Base-by-base conservation (phyloP, 1,140 invertebrate genomes). In the Caenorhabditis remanei region DNA sequence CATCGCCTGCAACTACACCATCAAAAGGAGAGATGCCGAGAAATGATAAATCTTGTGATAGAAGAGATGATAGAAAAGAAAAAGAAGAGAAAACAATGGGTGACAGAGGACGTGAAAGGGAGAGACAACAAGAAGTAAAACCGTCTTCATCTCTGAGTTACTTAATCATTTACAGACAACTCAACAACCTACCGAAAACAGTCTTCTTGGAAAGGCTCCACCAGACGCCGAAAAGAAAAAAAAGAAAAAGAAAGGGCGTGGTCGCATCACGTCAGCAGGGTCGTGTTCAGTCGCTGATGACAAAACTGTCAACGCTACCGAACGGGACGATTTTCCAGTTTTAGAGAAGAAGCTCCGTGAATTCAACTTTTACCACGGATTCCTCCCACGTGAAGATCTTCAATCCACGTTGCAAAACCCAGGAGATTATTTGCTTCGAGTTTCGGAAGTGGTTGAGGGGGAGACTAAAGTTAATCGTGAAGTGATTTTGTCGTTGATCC, bases 331-430 rank as follows among this genome's bases (percentile, higher is more conserved):
- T 58, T 63, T 63, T 40, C 61, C 11, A 7, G 61, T 40, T 63
- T 71, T 71, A 40, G 82, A 63, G 55, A 85, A 85, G 86, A 67
- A 40, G 48, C 82, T 87, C 9, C 40, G 53, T 13, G 82, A 84
- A 16, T 46, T 84, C 41, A 46, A 84, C 32, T 87, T 84, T 53
- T 87, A 83, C 43, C 86, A 87, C 50, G 86, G 86, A 41, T 83
- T 87, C 41, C 50, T 87, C 1, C 82, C 86, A 9, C 86, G 86
- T 24, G 86, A 87, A 58, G 86, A 87, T 67, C 58, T 87, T 9
- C 19, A 16, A 50, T 65, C 16, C 50, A 71, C 56, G 2, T 8
- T 87, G 2, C 50, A 55, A 4, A 87, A 75, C 46, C 46, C 48
- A 21, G 86, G 86, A 46, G 86, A 87, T 55, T 87, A 65, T 24